Evolutionary conservation across 2,797 vertebrate species (phyloP), one percentile per base, ranked within the genome.

Genomic region (Artibeus jamaicensis): DNA sequence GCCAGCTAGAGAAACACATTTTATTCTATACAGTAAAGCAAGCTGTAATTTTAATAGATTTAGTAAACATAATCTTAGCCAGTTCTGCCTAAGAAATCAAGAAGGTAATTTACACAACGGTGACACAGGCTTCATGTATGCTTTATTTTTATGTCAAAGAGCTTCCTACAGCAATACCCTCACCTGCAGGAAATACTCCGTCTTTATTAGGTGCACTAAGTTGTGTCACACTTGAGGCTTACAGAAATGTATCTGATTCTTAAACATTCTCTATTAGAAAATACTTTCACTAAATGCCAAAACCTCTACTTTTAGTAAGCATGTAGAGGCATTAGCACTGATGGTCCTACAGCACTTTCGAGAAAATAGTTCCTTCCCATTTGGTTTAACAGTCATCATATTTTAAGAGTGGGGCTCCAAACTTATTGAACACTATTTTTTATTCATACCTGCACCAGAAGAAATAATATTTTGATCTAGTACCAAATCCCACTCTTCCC

Each of bases 41-140:
- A 95, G 18, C 44, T 86, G 57, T 87, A 44, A 82, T 89, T 91
- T 93, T 88, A 84, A 92, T 2, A 89, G 21, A 91, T 24, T 96
- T 42, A 57, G 9, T 62, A 94, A 91, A 89, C 26, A 92, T 73
- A 87, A 78, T 65, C 71, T 82, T 37, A 88, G 59, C 26, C 71
- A 84, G 59, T 93, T 94, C 90, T 92, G 37, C 48, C 73, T 89
- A 91, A 95, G 81, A 92, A 90, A 81, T 67, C 21, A 74, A 94
- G 57, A 86, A n/a, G 46, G 77, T 24, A 74, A 12, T 92, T 95
- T 68, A 65, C 22, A 88, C 6, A 77, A 71, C 89, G 86, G 37
- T 65, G 16, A 86, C 44, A 91, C 44, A 86, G 34, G 37, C 19
- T 86, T 94, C 77, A 92, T 1, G 15, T 37, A 92, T 10, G 55